These are phyloP conservation scores for Zaprionus gabonicus DNA, from an alignment of 1,140 invertebrate genomes.

Conservation along the genomic window DNA sequence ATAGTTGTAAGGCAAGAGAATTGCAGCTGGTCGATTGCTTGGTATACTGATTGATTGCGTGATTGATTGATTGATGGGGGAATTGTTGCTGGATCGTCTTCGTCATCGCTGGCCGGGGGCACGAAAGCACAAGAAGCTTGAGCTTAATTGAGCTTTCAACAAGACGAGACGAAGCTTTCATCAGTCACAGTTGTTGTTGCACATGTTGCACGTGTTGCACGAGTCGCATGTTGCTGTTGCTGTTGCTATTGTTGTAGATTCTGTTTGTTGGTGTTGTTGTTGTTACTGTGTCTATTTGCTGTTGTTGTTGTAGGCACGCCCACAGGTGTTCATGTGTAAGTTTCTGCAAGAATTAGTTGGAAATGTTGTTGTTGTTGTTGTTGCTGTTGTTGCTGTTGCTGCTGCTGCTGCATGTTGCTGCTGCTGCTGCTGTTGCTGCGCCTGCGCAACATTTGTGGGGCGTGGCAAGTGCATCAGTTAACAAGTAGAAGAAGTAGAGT, in stretches of 20 bases:
- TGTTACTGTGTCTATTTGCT: conserved; percentile 15
- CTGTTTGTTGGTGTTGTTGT: not conserved
- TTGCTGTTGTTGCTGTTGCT: conserved; percentile 52
- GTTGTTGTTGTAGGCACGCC: conserved; percentile 66
- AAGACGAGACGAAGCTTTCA: conserved; percentile 25
- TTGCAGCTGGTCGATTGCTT: conserved; percentile 62
- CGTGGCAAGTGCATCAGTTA: conserved; percentile 40
- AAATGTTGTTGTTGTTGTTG: conserved; percentile 51
- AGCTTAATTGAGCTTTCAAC: conserved; percentile 76
- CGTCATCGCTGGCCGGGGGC: conserved; percentile 7
- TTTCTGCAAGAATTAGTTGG: conserved; percentile 73
- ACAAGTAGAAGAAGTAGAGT: conserved; percentile 21
- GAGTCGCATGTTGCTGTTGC: conserved; percentile 20
- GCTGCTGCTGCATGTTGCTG: conserved; percentile 34
- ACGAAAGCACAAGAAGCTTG: conserved; percentile 73
- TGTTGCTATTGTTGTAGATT: no score
- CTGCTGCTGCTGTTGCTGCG: conserved; percentile 71
- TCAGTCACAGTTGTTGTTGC: no score
- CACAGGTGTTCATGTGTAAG: conserved; percentile 77
- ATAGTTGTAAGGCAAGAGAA: conserved; percentile 70
- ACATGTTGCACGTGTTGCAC: not conserved
- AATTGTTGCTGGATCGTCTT: conserved; percentile 28
- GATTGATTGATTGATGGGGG: conserved; percentile 26
- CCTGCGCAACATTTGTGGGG: conserved; percentile 70
- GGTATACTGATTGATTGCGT: conserved; percentile 35